A percentile compares a stretch with the other conserved stretches of the same genome.
Conservation (phyloP, 2,888 invertebrate species). For the Microplitis deprimator region DNA sequence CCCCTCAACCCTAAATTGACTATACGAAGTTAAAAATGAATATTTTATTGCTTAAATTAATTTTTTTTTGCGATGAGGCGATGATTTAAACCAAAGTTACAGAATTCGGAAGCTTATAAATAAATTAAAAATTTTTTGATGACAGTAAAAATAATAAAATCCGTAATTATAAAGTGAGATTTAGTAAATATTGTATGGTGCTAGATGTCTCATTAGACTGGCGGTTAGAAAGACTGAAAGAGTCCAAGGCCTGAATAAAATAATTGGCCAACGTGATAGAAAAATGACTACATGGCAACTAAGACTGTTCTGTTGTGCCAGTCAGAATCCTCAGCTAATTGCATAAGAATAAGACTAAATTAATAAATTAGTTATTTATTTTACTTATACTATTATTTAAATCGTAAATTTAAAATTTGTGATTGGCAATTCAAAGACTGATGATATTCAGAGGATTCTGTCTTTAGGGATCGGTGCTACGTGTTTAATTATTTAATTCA, state of each 20-base stretch:
- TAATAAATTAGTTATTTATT: slow-evolving; percentile 3
- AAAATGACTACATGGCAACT: slow-evolving; percentile 22
- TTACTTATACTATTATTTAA: slow-evolving; percentile 6
- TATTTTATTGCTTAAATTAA: not conserved
- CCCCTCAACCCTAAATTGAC: no score
- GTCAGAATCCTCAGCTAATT: slow-evolving; percentile 27
- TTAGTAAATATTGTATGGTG: not conserved
- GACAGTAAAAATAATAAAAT: not conserved
- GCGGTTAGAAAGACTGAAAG: slow-evolving; percentile 59
- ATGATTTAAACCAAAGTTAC: no score
- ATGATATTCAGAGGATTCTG: slow-evolving; percentile 53
- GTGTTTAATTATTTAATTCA: slow-evolving; percentile 49
- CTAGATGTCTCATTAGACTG: slow-evolving; percentile 25
- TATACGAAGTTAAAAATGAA: no score
- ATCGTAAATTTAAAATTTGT: slow-evolving; percentile 3
- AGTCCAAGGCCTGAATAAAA: slow-evolving; percentile 48
- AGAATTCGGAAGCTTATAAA: not conserved
- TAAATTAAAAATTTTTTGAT: not conserved
- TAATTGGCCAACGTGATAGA: slow-evolving; percentile 30
- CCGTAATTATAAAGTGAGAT: not conserved
- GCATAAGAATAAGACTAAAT: slow-evolving; percentile 21
- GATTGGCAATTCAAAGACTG: slow-evolving; percentile 22
- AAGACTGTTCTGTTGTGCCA: slow-evolving; percentile 33
- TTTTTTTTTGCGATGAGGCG: not conserved
- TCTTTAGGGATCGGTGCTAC: slow-evolving; percentile 63